phyloP scores from a whole-genome alignment of 2,888 invertebrate genomes.

The Timandra comae region DNA sequence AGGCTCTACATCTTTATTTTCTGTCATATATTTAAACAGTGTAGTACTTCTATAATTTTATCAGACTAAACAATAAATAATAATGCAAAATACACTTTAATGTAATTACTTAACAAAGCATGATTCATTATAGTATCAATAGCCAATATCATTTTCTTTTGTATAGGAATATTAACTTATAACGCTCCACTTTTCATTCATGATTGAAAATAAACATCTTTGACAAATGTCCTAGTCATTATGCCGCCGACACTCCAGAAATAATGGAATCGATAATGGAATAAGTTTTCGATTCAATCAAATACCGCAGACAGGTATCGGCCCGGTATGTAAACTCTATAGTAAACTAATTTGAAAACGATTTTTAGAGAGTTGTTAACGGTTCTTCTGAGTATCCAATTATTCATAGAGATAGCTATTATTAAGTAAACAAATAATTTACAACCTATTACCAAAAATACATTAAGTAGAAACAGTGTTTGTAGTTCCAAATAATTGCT shows the following conservation, averaged over 20 bases:
- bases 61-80: no score
- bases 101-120: no score
- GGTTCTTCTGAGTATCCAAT: no score
- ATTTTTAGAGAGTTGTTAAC: no score
- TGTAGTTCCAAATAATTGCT: slow-evolving; percentile 7
- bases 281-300: slow-evolving; percentile 25
- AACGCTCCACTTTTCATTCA: slow-evolving; percentile 1
- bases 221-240: slow-evolving; percentile 11
- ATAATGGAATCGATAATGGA: slow-evolving; percentile 25
- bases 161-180: no score
- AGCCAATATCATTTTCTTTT: no score
- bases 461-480: slow-evolving; percentile 2
- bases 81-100: no score
- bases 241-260: slow-evolving; percentile 13
- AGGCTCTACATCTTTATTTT: no score
- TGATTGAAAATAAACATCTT: slow-evolving; percentile 9
- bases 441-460: neutral
- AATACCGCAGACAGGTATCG: slow-evolving; percentile 21
- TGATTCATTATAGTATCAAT: no score
- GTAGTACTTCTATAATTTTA: no score
- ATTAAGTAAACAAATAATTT: slow-evolving; percentile 1
- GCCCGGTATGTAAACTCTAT: slow-evolving; percentile 16
- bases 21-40: no score
- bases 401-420: no score
- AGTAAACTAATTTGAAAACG: slow-evolving; percentile 13